Evolutionary conservation across 37 sponge, comb jelly and placozoan genomes (phyloP).

Genomic region (Axinella damicornis): DNA sequence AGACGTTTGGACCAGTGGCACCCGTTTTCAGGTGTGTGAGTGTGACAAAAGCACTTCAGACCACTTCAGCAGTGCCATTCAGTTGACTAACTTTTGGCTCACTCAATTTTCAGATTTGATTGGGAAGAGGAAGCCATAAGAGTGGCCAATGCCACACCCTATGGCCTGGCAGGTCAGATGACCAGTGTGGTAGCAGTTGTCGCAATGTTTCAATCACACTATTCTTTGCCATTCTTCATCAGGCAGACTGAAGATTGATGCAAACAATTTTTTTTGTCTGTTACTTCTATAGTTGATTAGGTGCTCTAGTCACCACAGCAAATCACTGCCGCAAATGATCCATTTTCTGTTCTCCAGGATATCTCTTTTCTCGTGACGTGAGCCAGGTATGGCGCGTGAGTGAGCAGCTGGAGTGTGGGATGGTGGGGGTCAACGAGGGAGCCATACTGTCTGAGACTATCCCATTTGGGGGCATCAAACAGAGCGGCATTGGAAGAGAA

Average conservation of each 20-base stretch:
- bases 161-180: slow-evolving; percentile 77
- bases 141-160: slow-evolving; percentile 81
- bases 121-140: slow-evolving; percentile 88
- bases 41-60: no score
- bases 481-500: slow-evolving; percentile 92
- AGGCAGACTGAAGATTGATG: no score
- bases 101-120: slow-evolving; percentile 60
- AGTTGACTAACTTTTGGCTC: no score
- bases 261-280: no score
- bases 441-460: slow-evolving; percentile 49
- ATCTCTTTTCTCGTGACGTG: slow-evolving; percentile 70
- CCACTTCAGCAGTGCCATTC: no score
- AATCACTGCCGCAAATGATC: no score
- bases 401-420: slow-evolving; percentile 85
- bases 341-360: slow-evolving; percentile 36
- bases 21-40: slow-evolving; percentile 65
- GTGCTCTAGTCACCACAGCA: no score
- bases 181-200: no score
- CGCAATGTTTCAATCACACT: no score
- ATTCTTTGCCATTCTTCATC: no score
- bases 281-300: no score
- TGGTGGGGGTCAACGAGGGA: slow-evolving; percentile 95
- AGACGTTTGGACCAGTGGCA: slow-evolving; percentile 96
- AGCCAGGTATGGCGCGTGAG: slow-evolving; percentile 88
- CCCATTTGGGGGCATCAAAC: slow-evolving; percentile 94